Evolutionary conservation across 2,888 invertebrate species (phyloP), one percentile per base, ranked within the genome.

Genomic region (Craniophora ligustri): DNA sequence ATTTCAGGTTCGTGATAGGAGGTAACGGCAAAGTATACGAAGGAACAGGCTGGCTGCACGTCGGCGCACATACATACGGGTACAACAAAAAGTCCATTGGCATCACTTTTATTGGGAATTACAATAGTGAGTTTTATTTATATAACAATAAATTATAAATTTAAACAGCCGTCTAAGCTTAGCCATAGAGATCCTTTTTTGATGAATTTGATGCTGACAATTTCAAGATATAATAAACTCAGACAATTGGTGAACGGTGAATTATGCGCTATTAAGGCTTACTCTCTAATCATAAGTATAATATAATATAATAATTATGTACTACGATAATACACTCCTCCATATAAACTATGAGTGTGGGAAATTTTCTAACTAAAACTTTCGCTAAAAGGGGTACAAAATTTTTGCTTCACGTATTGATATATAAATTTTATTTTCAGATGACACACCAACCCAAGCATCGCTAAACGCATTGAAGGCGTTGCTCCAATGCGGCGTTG

Each of bases 21-120:
- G 94, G 94, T 31, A 95, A 95, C 74, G 95, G 95, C 7, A 89
- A 94, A 15, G 86, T 96, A 6, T 96, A 95, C 64, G 95, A 95
- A 84, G 96, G 95, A 3, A 79, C 91, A 5, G 95, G 96, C 1
- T 96, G 95, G 95, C 87, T 93, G 6, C 87, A 91, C 21, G 86
- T 88, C 3, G 95, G 95, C 0, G 91, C 95, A 0, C 95, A 95
- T 59, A 94, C 94, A 0, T 88, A 84, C 8, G 92, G 92, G 5
- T 95, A 94, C 63, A 95, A 96, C 76, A 84, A 76, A n/a, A 94
- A 90, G 65, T 94, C 95, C 15, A 89, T 95, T 16, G 95, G 94
- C n/a, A 94, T 96, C 51, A 93, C 93, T 32, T 94, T 96, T 50
- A 94, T 95, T 54, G 96, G 96, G 35, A 76, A 75, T n/a, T 87